Base-by-base conservation (phyloP, 2,888 invertebrate genomes). In the Philereme vetulata region DNA sequence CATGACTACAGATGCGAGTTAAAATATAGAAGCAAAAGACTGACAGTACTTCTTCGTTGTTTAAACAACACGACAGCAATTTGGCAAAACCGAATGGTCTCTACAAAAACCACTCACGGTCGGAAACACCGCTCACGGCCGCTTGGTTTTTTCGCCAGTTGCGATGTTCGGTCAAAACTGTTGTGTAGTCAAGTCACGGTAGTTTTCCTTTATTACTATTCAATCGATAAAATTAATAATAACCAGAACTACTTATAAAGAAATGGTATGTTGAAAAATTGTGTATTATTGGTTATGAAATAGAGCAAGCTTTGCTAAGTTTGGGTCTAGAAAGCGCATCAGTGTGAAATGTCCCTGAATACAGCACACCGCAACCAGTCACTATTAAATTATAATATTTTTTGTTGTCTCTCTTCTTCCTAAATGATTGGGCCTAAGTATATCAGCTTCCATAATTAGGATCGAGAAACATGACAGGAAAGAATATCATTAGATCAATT, bases 61-160 rank as follows among this genome's bases (percentile, higher is more conserved):
- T 65, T 42, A 58, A 56, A 56, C 62, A 62, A 61, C 65, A 64
- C 58, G 58, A 51, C 33, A 58, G 58, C 51, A 51, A 56, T 65
- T 66, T 68, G 64, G 60, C 67, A 64, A 66, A 67, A 35, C 56
- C 45, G 59, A 56, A 61, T 61, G 47, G 64, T 64, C 63, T 46
- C 64, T 59, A 67, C 51, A 79, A 81, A 81, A 80, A 81, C 76
- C 21, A 21, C 21, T 21, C 21, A 21, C 21, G 67, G 70, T 80
- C 76, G 80, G 80, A 78, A 80, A 76, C 72, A 72, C 65, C 57
- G 66, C 72, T 80, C 82, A 80, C 65, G 81, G 80, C 67, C 80
- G 70, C 67, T 75, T 56, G 64, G 75, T 80, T 81, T 81, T 79
- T 80, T 73, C 66, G 44, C 59, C 50, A 47, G 36, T 57, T 43